Base-by-base conservation (phyloP, 2,797 vertebrate species). In the Tolypeutes matacus region DNA sequence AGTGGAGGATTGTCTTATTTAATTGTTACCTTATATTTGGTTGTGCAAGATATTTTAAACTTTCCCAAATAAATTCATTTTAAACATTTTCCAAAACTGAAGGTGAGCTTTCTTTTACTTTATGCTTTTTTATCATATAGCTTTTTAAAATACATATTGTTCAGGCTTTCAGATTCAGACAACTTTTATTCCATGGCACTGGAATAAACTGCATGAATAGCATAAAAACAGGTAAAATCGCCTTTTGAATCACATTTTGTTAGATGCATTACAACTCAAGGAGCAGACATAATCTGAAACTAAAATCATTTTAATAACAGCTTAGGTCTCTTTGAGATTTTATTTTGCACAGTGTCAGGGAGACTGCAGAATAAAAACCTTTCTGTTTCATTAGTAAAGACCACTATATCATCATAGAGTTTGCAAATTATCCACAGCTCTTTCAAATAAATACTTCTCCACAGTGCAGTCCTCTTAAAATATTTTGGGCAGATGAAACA, bases 391-490 rank as follows among this genome's bases (percentile, higher is more conserved):
- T 97, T 97, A 97, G 51, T 3, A 3, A 97, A 93, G 70, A 94
- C 67, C 83, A 91, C 78, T 31, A 60, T 82, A 78, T 93, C 95
- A 97, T 92, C 76, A 89, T 1, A 86, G 92, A 97, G 69, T 97
- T 98, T 97, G 82, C 93, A 97, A 78, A 97, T 97, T 96, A 97
- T 97, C 96, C 93, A 90, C 90, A 96, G 62, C 87, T 73, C 93
- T 89, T 98, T 97, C 85, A 98, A 97, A 98, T 96, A 98, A 98
- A 98, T 86, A 98, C 25, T 91, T 90, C 96, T 97, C 42, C 34
- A 85, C 46, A 94, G 72, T 62, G 5, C 89, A 93, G 91, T n/a
- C 94, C 86, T 72, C 75, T 87, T 97, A 73, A 97, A 98, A 96
- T 97, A 96, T 97, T 98, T 97, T 96, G 58, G 31, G 46, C 89